Evolutionary conservation across 2,113 vertebrate genomes (phyloP), one percentile per base, ranked within the genome.

Genomic region (Hipposideros armiger): DNA sequence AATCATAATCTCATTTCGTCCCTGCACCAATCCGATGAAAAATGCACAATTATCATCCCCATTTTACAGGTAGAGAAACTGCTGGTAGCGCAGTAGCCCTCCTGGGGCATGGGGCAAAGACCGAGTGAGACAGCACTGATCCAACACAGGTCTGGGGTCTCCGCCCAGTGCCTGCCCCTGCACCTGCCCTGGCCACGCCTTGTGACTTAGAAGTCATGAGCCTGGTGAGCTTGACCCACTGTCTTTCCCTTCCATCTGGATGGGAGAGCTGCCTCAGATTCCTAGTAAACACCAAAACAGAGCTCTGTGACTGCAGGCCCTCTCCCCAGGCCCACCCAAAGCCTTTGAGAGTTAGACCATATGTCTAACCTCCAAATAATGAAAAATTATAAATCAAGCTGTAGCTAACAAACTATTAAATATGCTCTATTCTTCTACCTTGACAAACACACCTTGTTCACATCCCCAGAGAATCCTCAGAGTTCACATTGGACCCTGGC

Each of bases 191-290:
- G 54, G 70, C 52, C 45, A 45, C 50, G 13, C 60, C 28, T 56
- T 3, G 0, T 56, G 70, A 84, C 84, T 81, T 60, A 45, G 56
- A 90, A 76, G 52, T 56, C 40, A 52, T 54, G 50, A 28, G 16
- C 69, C 73, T 78, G 28, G 26, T 28, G 50, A 80, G 66, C 42
- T 36, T 86, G 36, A 87, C 14, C 30, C 26, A 9, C 8, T 0
- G 0, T 40, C 47, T 69, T 54, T 47, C 78, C 50, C n/a, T 11
- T 0, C 14, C 0, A 1, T 84, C 69, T 73, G 64, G 28, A 28
- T 64, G 26, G 40, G 56, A 81, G 54, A 42, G 58, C 93, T 97
- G 95, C 94, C 88, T 98, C 85, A 90, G 90, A 97, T 94, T 97
- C 96, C 94, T 90, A 42, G 93, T 78, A 42, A 11, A 95, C 76